Base-by-base conservation (phyloP, 2,888 invertebrate genomes). In the Drosophila cracens region DNA sequence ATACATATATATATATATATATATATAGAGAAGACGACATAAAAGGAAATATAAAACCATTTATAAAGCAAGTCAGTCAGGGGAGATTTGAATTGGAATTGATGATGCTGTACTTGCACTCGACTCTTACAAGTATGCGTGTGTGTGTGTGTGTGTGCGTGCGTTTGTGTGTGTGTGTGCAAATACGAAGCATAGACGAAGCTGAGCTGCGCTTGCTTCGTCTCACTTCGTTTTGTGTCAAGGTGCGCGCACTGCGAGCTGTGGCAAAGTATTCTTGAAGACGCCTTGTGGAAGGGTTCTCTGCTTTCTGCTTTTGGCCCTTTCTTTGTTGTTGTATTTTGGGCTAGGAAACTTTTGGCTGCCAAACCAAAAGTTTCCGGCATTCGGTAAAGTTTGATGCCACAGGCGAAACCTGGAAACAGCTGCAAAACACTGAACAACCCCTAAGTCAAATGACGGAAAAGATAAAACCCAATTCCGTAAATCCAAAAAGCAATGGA, bases 1-100 rank as follows among this genome's bases (percentile, higher is more conserved):
- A 36, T 10, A 52, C 8, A 52, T 51, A 31, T 16, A 16, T 25
- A 25, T 54, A 54, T 54, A 27, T 18, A 27, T 49, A 29, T 49
- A 49, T 27, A 36, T 38, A 18, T 13, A 53, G 33, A 18, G 27
- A n/a, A 56, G 40, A 73, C 76, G 83, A 89, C 87, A 88, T 87
- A 88, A 87, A 87, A 87, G 90, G 88, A 89, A 87, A 87, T 88
- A 88, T 87, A 87, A 89, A 87, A 87, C 87, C 90, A 87, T 87
- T 87, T 89, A 88, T 84, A 86, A 88, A 83, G 89, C 90, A 86
- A 87, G 88, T 89, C 87, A 87, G 85, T 85, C 88, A 86, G 87
- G 87, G 87, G 88, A 87, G 85, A 89, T 87, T 89, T 87, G 83
- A 89, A 88, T 87, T 87, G 89, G 86, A 87, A 86, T 86, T 86